A percentile compares a stretch with the other conserved stretches of the same genome.
phyloP scores from a whole-genome alignment of 92 coral and sea anemone genomes.

The Siderastrea radians region DNA sequence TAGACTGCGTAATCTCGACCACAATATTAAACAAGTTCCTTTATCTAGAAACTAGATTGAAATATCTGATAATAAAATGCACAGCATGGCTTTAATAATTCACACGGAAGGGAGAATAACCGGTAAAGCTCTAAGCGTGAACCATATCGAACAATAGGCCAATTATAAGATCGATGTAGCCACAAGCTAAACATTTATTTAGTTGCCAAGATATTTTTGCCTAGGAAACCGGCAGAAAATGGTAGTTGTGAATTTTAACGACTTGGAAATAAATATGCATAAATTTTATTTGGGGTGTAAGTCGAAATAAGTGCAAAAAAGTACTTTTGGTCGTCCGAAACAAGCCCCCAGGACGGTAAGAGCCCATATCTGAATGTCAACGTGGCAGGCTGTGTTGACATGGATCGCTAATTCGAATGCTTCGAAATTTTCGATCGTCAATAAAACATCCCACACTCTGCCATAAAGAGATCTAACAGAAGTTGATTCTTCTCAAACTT shows the following conservation, averaged over 20 bases:
- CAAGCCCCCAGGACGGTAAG: neutral
- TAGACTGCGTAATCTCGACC: neutral
- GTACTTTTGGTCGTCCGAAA: neutral
- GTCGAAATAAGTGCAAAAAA: neutral
- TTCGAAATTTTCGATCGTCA: neutral
- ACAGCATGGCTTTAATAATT: neutral
- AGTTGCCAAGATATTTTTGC: neutral
- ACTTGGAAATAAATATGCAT: neutral
- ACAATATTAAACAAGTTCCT: too few relatives aligned
- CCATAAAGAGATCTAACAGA: neutral
- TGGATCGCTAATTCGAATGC: neutral
- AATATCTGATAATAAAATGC: neutral
- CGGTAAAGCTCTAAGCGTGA: neutral
- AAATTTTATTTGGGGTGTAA: too few relatives aligned
- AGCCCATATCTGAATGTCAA: neutral
- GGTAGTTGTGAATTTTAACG: neutral
- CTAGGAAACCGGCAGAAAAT: conserved; percentile 3
- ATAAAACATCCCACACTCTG: neutral
- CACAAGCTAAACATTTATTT: neutral
- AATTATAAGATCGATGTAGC: neutral
- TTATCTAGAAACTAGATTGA: neutral
- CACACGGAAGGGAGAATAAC: neutral
- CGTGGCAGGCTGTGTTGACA: conserved; percentile 18
- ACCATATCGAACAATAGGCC: neutral
- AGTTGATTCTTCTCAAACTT: neutral